A percentile compares a stretch with the other conserved stretches of the same genome.
These are phyloP conservation scores for Ormyrus pomaceus DNA, from an alignment of 2,888 invertebrate genomes.

Conservation along the genomic window DNA sequence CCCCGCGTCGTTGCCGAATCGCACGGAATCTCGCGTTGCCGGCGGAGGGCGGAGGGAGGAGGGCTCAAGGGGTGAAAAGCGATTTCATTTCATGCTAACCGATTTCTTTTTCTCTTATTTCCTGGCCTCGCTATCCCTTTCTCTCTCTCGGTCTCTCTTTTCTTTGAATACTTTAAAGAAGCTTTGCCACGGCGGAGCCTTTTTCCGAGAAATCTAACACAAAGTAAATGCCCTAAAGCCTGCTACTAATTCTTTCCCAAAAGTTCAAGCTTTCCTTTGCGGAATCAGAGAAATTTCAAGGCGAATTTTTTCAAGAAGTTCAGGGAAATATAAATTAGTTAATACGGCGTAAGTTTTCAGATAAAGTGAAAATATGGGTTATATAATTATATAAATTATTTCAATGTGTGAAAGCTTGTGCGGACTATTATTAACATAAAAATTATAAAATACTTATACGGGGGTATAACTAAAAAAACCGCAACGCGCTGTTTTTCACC, in stretches of 20 bases:
- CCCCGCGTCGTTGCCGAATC: conserved; percentile 22
- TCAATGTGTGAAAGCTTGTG: no score
- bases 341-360: no score
- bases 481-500: no score
- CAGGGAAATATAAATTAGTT: no score
- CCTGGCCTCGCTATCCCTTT: conserved; percentile 19
- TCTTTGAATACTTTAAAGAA: conserved; percentile 54
- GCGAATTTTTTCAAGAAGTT: no score
- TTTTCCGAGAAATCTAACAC: neutral
- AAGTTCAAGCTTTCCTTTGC: neutral
- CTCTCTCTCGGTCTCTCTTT: conserved; percentile 23
- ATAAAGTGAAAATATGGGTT: no score
- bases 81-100: conserved; percentile 55
- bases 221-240: conserved; percentile 4
- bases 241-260: conserved; percentile 10
- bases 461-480: no score
- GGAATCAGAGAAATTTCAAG: no score
- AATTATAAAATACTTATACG: no score
- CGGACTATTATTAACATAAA: no score
- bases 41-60: conserved; percentile 34
- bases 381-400: no score
- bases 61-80: conserved; percentile 50
- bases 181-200: conserved; percentile 1
- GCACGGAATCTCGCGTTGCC: conserved; percentile 40
- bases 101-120: conserved; percentile 36